Percentiles rank a stretch among this genome's conserved stretches.
Evolutionary conservation across 2,113 vertebrate genomes (phyloP).

Genomic region (Cottus gobio): DNA sequence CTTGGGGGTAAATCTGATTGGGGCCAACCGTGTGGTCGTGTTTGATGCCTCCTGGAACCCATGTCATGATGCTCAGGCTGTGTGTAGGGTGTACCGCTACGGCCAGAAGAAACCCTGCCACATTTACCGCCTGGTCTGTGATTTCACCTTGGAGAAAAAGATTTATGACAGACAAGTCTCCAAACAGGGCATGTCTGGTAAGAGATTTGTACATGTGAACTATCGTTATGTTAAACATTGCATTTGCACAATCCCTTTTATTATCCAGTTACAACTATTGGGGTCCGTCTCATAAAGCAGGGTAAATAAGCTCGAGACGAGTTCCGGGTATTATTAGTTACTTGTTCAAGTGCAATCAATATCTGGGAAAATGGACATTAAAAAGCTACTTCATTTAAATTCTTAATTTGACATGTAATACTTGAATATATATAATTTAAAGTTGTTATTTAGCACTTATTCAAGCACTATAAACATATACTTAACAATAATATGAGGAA

Average conservation of each 20-base stretch:
- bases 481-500: background rate
- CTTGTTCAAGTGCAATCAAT: background rate
- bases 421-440: background rate
- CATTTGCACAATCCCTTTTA: background rate
- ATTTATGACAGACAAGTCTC: conserved; percentile 99
- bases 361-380: background rate
- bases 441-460: background rate
- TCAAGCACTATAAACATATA: background rate
- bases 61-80: conserved; percentile 97
- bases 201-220: conserved; percentile 28
- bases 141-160: conserved; percentile 98
- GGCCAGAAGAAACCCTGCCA: conserved; percentile 96
- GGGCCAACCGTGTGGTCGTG: conserved; percentile 96
- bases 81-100: conserved; percentile 96
- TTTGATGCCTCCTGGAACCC: conserved; percentile 99
- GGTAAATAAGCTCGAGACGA: background rate
- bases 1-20: conserved; percentile 97
- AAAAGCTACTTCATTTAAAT: background rate
- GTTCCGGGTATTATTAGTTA: background rate
- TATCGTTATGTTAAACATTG: background rate
- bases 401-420: background rate
- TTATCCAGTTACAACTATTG: background rate
- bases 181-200: conserved; percentile 99
- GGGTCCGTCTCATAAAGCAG: background rate
- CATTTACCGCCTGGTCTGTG: conserved; percentile 97